Base-by-base conservation (phyloP, 2,113 vertebrate genomes). In the Setophaga kirtlandii region DNA sequence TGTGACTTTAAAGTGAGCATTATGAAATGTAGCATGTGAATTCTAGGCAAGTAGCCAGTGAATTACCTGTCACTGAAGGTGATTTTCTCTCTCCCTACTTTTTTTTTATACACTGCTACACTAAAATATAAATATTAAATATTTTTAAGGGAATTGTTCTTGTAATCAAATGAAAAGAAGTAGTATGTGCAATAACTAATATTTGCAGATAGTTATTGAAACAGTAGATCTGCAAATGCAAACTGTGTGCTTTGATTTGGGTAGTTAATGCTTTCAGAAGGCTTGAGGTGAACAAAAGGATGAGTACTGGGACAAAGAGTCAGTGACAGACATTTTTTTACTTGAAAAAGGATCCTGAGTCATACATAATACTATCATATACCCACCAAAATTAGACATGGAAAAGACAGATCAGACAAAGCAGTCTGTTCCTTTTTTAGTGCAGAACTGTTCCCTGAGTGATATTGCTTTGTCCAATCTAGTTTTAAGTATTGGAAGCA, bases 141-240 rank as follows among this genome's bases (percentile, higher is more conserved):
- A n/a, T 75, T 94, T 96, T 95, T 76, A 93, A 87, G 75, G 7
- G n/a, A 87, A 81, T 94, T 94, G 70, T 71, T 93, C 62, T 86
- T 85, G 83, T 74, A 77, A 62, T 83, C 41, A 84, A 92, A 89
- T 59, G 71, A 49, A 89, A 25, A 87, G 64, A 75, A 93, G 10
- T 5, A 7, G 20, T 71, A 49, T 64, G 53, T 82, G n/a, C 94
- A 95, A 93, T 83, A 87, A 83, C 42, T 90, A 75, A 56, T 83
- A 94, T 80, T 96, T 90, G 44, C 47, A 93, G 63, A 63, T 46
- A 25, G n/a, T 53, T 91, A 69, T 75, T 91, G 87, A 95, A 94
- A 94, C 87, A 62, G 81, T 80, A 91, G 65, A 87, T 35, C 31
- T 83, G 42, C 42, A 86, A 88, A 81, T 70, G 37, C 58, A 83